Evolutionary conservation across 2,888 invertebrate species (phyloP).

Genomic region (Cerastoderma edule): DNA sequence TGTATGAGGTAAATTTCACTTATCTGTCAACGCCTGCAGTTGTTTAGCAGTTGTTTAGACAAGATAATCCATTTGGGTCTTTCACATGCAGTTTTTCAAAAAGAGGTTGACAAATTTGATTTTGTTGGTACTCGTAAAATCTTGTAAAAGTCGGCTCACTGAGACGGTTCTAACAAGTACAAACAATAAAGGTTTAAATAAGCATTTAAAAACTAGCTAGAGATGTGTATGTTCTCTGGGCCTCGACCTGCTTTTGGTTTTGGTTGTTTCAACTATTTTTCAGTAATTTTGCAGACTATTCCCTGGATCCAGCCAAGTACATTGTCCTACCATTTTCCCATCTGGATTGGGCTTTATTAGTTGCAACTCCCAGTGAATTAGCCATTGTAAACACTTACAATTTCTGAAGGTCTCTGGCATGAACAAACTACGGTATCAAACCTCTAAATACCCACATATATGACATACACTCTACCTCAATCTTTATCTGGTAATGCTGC

Average conservation of each 20-base stretch:
- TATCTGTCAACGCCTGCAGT: not conserved
- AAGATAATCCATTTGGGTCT: not conserved
- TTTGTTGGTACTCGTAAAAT: not conserved
- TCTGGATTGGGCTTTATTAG: no score
- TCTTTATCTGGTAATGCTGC: no score
- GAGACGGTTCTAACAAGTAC: not conserved
- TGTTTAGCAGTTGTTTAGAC: not conserved
- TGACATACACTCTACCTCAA: no score
- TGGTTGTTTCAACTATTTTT: not conserved
- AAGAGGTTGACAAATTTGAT: not conserved
- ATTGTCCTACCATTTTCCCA: no score
- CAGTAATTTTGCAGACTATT: no score
- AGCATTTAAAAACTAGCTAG: not conserved
- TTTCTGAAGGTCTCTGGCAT: no score
- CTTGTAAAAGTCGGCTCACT: not conserved
- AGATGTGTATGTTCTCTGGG: not conserved
- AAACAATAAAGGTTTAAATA: not conserved
- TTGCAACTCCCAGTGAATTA: no score
- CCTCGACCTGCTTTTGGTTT: not conserved
- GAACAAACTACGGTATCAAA: no score
- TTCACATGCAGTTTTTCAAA: not conserved
- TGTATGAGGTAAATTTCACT: conserved; percentile 73
- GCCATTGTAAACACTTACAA: no score
- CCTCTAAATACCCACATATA: no score
- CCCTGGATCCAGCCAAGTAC: no score